phyloP scores from a whole-genome alignment of 2,888 invertebrate genomes.

The Allacma fusca region DNA sequence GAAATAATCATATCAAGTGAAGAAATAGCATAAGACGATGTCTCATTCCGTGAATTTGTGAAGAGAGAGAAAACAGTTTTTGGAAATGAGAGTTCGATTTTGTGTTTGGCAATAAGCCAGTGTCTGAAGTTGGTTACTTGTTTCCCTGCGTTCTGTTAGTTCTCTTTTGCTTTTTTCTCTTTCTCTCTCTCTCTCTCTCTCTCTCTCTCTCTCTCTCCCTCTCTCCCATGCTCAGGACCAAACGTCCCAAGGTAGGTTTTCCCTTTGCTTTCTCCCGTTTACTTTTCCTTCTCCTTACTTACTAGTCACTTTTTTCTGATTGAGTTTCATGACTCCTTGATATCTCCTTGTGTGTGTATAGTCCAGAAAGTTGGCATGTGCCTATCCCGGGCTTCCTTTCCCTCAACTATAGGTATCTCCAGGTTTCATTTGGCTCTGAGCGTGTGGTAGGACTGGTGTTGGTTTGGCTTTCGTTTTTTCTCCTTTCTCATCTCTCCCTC shows the following conservation, averaged over 20 bases:
- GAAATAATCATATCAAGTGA: conserved; percentile 56
- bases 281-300: conserved; percentile 26
- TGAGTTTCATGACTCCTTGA: conserved; percentile 33
- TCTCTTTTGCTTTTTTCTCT: neutral
- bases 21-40: conserved; percentile 49
- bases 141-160: conserved; percentile 5
- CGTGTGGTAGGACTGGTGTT: neutral
- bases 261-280: conserved; percentile 8
- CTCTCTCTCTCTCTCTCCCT: conserved; percentile 1
- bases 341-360: neutral
- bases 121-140: conserved; percentile 33
- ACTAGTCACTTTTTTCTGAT: conserved; percentile 45
- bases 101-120: conserved; percentile 56
- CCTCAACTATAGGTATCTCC: conserved; percentile 1
- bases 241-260: conserved; percentile 28
- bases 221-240: neutral
- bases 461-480: conserved; percentile 34
- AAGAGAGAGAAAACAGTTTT: conserved; percentile 49
- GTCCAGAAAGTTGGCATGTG: conserved; percentile 9
- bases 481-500: neutral
- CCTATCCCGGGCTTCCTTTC: neutral
- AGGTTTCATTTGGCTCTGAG: conserved; percentile 17
- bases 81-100: conserved; percentile 55
- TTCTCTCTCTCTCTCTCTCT: conserved; percentile 20
- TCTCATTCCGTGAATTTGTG: conserved; percentile 52